These are phyloP conservation scores for Ophiodon elongatus DNA, from an alignment of 2,113 vertebrate genomes.

Conservation along the genomic window DNA sequence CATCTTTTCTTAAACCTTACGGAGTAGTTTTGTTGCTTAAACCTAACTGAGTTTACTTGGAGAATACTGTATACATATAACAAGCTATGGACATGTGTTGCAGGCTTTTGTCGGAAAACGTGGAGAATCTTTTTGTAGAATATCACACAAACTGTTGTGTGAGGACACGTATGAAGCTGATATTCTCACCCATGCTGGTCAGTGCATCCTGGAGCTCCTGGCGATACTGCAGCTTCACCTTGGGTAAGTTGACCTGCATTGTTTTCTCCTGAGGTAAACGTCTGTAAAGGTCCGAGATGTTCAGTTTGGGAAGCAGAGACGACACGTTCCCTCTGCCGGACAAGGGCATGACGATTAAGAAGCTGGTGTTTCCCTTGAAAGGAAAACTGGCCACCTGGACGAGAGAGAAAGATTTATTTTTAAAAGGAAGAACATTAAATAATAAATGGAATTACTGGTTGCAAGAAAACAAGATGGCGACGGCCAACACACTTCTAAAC, in stretches of 20 bases:
- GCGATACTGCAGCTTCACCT: conserved; percentile 88
- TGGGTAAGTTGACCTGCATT: conserved; percentile 90
- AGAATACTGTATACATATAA: too few relatives aligned
- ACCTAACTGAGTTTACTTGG: too few relatives aligned
- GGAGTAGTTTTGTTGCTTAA: too few relatives aligned
- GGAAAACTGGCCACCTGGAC: conserved; percentile 90
- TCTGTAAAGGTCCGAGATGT: conserved; percentile 82
- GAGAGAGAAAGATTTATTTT: not conserved
- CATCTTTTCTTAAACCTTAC: too few relatives aligned
- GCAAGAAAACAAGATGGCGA: too few relatives aligned
- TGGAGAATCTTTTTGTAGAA: too few relatives aligned
- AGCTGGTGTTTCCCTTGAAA: conserved; percentile 90
- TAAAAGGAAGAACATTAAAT: too few relatives aligned
- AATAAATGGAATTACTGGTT: not conserved
- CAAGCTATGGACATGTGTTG: too few relatives aligned
- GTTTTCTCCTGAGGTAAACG: conserved; percentile 83
- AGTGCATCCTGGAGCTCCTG: conserved; percentile 88
- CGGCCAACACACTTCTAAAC: too few relatives aligned
- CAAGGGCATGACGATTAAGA: conserved; percentile 88
- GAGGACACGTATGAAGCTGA: not conserved
- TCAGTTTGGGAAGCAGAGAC: conserved; percentile 83
- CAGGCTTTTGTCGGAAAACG: too few relatives aligned
- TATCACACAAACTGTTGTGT: too few relatives aligned
- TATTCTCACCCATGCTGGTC: conserved; percentile 88
- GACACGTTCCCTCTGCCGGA: conserved; percentile 80